Evolutionary conservation across 2,888 invertebrate species (phyloP).

Genomic region (Dynastes hyllus): DNA sequence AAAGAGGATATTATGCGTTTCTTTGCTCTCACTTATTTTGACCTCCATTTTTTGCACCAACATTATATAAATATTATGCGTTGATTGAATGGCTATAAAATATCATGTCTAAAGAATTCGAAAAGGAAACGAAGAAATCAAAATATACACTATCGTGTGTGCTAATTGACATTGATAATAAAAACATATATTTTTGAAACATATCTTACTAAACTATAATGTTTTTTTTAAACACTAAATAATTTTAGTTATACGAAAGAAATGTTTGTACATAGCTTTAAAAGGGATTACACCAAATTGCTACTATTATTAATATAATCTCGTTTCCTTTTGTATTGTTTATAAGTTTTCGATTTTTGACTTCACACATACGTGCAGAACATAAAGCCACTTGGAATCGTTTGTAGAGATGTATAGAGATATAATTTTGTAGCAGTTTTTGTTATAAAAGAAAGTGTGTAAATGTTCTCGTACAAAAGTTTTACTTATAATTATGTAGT

Average conservation of each 20-base stretch:
- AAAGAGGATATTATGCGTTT: background rate
- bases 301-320: conserved; percentile 4
- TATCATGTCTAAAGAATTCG: conserved; percentile 10
- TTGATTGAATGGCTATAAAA: conserved; percentile 27
- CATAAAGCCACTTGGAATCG: background rate
- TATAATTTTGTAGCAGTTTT: conserved; percentile 42
- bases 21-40: background rate
- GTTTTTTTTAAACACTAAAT: too few species aligned
- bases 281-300: conserved; percentile 37
- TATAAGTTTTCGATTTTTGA: conserved; percentile 16
- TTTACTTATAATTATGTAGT: conserved; percentile 38
- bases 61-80: too few species aligned
- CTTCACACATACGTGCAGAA: conserved; percentile 9
- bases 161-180: conserved; percentile 1
- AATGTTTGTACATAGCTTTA: conserved; percentile 27
- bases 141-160: background rate
- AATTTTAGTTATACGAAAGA: background rate
- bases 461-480: conserved; percentile 42
- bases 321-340: background rate
- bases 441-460: conserved; percentile 18
- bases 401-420: conserved; percentile 44
- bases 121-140: background rate
- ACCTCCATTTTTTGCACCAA: background rate
- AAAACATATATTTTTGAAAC: conserved; percentile 42
- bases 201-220: conserved; percentile 27